Percentiles rank a stretch among this genome's conserved stretches.
Evolutionary conservation across 2,797 vertebrate species (phyloP).

Genomic region (Myotis pilosus): DNA sequence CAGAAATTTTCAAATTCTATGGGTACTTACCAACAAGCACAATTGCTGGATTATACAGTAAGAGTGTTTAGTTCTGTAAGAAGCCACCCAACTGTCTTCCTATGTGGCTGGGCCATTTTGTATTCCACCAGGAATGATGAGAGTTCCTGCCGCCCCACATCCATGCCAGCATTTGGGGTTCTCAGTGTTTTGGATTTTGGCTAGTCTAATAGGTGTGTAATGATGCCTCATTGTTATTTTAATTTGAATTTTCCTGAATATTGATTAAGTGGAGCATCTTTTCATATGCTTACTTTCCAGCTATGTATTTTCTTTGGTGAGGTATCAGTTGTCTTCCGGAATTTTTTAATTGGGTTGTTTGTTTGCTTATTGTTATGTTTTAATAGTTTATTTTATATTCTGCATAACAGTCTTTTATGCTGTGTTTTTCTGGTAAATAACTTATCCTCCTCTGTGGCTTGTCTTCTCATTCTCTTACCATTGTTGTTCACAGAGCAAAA

Average conservation of each 20-base stretch:
- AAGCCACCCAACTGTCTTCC: not conserved
- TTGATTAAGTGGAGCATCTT: not conserved
- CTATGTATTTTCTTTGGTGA: not conserved
- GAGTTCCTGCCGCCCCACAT: not conserved
- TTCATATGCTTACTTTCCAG: not conserved
- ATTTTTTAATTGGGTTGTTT: not conserved
- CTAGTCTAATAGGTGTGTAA: not conserved
- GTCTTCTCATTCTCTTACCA: not conserved
- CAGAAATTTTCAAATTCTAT: not conserved
- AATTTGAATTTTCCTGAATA: not conserved
- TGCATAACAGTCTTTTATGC: not conserved
- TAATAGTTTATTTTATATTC: not conserved
- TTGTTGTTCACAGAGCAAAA: not conserved
- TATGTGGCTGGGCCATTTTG: not conserved
- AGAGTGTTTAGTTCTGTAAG: not conserved
- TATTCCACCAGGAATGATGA: not conserved
- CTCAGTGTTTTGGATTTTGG: not conserved
- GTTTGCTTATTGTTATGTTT: not conserved
- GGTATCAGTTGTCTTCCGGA: not conserved
- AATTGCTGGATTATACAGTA: not conserved
- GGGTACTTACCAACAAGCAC: not conserved
- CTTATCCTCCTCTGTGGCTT: not conserved
- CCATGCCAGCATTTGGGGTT: not conserved
- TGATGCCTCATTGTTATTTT: not conserved
- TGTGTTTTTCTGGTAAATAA: not conserved